A percentile compares a stretch with the other conserved stretches of the same genome.
Conservation (phyloP, 35 echinoderm and acorn worm species). For the Chiridota heheva region DNA sequence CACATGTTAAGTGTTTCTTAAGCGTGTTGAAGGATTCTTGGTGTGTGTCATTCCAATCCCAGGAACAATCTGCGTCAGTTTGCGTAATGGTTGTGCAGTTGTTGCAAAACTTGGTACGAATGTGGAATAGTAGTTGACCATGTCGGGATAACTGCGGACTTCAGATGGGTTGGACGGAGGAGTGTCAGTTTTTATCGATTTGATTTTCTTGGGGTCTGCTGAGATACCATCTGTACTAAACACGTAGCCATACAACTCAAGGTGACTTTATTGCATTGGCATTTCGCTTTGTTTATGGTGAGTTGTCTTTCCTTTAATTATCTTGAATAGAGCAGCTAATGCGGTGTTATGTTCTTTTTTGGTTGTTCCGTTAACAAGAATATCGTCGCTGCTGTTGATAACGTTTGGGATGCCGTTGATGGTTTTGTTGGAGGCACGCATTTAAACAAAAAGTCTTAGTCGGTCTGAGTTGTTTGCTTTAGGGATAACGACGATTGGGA, state of each 20-base stretch:
- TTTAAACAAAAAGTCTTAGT: constrained; percentile 70
- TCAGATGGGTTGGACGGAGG: constrained; percentile 41
- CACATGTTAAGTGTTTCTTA: constrained; percentile 32
- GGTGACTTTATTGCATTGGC: neutral
- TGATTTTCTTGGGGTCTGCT: constrained; percentile 37
- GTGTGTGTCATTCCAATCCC: constrained; percentile 50
- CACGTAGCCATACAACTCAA: constrained; percentile 4
- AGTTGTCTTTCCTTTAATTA: too few species aligned
- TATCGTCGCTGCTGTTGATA: too few species aligned
- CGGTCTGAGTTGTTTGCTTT: constrained; percentile 19
- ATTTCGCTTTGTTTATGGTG: too few species aligned
- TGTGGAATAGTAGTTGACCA: constrained; percentile 44
- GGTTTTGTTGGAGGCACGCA: constrained; percentile 58
- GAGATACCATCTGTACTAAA: constrained; percentile 3
- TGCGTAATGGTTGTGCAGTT: constrained; percentile 23
- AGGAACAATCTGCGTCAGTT: constrained; percentile 31
- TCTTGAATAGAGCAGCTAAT: too few species aligned
- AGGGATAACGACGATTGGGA: constrained; percentile 63
- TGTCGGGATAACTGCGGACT: constrained; percentile 38
- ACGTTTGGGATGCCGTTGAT: too few species aligned
- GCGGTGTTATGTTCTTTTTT: too few species aligned
- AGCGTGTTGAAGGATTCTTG: constrained; percentile 36
- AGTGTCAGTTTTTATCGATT: neutral
- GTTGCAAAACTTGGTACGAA: constrained; percentile 32
- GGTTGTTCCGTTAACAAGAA: too few species aligned